phyloP scores from a whole-genome alignment of 37 sponge, comb jelly and placozoan species.

The Mnemiopsis leidyi region DNA sequence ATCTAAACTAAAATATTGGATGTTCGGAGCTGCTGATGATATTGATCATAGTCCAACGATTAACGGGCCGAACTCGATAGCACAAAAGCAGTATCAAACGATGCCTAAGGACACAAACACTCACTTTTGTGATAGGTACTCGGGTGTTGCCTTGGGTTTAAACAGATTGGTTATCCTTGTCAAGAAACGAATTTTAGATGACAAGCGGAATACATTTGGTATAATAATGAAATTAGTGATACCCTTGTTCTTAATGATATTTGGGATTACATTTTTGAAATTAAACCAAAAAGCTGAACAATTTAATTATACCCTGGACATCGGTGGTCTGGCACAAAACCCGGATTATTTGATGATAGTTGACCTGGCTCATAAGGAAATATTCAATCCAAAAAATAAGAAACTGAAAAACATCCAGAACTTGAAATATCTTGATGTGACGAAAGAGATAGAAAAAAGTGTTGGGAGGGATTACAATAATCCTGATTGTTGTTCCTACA shows the following conservation, averaged over 20 bases:
- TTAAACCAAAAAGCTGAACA: not conserved
- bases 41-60: not conserved
- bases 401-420: not conserved
- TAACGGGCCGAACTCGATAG: not conserved
- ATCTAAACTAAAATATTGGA: not conserved
- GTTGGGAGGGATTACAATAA: not conserved
- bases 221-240: slow-evolving; percentile 3
- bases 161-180: not conserved
- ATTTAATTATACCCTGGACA: not conserved
- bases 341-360: not conserved
- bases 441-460: not conserved
- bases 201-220: not conserved
- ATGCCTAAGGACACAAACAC: not conserved
- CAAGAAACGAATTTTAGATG: not conserved
- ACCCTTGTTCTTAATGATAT: not conserved
- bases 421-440: not conserved
- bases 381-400: not conserved
- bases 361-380: not conserved
- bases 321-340: not conserved
- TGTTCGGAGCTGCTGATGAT: not conserved
- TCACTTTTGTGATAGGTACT: not conserved
- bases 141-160: not conserved
- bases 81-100: not conserved
- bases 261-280: not conserved
- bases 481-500: not conserved